phyloP scores from a whole-genome alignment of 2,113 vertebrate genomes.

The Menura novaehollandiae region DNA sequence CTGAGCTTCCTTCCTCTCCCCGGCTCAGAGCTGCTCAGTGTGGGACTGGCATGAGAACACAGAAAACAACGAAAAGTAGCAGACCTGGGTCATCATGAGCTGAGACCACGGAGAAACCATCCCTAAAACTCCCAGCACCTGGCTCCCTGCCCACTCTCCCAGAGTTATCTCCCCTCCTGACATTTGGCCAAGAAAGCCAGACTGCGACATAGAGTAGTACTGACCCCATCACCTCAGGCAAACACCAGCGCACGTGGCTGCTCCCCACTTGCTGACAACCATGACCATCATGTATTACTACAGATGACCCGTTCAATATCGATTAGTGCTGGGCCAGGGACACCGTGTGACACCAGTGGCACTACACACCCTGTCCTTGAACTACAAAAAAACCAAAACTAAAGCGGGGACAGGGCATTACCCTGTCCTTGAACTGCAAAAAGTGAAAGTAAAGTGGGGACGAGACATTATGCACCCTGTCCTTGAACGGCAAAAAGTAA shows the following conservation, averaged over 20 bases:
- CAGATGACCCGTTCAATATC: fast-evolving
- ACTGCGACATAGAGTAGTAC: fast-evolving
- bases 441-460: neutral
- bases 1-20: neutral
- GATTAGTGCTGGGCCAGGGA: neutral
- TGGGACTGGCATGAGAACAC: fast-evolving
- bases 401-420: neutral
- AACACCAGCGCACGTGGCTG: fast-evolving
- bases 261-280: neutral
- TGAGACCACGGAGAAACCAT: fast-evolving
- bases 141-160: neutral
- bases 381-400: neutral
- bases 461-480: neutral
- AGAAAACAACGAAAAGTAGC: neutral
- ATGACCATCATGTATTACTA: fast-evolving
- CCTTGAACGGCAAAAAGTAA: neutral
- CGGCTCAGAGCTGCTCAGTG: neutral
- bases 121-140: neutral
- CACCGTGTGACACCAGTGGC: neutral
- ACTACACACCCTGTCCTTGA: neutral
- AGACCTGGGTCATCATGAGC: neutral
- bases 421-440: neutral
- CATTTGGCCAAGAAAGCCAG: neutral
- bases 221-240: neutral
- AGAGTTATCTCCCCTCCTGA: neutral